Percentiles rank a stretch among this genome's conserved stretches.
Evolutionary conservation across 1,140 invertebrate genomes (phyloP).

Genomic region (Polypedilum vanderplanki): DNA sequence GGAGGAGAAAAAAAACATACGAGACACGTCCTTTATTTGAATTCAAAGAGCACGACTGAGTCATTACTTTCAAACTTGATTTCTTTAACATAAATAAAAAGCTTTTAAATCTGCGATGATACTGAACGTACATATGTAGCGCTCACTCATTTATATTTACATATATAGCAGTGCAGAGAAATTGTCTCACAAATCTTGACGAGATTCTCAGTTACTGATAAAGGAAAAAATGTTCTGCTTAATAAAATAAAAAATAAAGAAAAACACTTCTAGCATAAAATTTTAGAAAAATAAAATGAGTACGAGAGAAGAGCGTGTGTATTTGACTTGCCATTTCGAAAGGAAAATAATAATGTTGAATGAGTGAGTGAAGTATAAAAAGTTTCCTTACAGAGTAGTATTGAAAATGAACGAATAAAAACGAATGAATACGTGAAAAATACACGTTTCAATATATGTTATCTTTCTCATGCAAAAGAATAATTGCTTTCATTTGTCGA

Average conservation of each 20-base stretch:
- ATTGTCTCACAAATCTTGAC: background rate
- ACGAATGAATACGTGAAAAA: conserved; percentile 6
- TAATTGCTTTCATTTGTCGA: conserved; percentile 18
- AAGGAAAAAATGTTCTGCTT: background rate
- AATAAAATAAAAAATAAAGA: conserved; percentile 17
- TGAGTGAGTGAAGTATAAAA: conserved; percentile 1
- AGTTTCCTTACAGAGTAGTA: background rate
- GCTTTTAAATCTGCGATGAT: conserved; percentile 12
- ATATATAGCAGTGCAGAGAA: background rate
- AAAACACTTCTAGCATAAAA: conserved; percentile 9
- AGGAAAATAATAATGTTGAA: background rate
- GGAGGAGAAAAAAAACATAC: background rate
- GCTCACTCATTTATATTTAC: background rate
- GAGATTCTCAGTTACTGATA: background rate
- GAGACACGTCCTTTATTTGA: conserved; percentile 17
- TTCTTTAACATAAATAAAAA: conserved; percentile 13
- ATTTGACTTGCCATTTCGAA: background rate
- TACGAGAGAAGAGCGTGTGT: background rate
- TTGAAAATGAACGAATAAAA: background rate
- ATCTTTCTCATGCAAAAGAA: background rate
- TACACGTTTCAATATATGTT: conserved; percentile 3
- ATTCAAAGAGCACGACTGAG: conserved; percentile 17
- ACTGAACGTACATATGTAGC: background rate
- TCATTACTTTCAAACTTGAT: conserved; percentile 19
- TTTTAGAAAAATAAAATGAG: background rate